phyloP scores from a whole-genome alignment of 2,797 vertebrate species.

The Notoglanidium macrostoma region DNA sequence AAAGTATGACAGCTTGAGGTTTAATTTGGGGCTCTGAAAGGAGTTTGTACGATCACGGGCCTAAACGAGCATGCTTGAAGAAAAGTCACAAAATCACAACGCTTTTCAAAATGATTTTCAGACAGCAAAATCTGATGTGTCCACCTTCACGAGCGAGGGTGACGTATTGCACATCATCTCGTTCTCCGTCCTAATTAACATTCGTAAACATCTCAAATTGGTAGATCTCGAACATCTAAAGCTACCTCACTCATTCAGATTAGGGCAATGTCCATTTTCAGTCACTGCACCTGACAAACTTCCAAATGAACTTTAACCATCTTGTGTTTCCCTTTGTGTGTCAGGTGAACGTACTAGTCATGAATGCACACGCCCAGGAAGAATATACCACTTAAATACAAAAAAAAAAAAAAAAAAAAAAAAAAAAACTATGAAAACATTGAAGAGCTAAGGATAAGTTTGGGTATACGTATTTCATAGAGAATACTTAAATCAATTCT shows the following conservation, averaged over 20 bases:
- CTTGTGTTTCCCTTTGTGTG: constrained; percentile 35
- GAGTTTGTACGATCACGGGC: not conserved
- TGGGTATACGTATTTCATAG: constrained; percentile 55
- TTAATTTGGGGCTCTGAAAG: not conserved
- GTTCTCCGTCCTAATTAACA: not conserved
- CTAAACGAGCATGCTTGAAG: constrained; percentile 18
- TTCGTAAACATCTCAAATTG: not conserved
- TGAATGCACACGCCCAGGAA: constrained; percentile 30
- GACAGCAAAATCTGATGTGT: not conserved
- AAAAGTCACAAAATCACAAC: not conserved
- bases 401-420: constrained; percentile 28
- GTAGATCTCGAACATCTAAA: not conserved
- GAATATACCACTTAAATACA: constrained; percentile 48
- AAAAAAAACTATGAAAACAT: constrained; percentile 48
- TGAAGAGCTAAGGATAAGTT: constrained; percentile 54
- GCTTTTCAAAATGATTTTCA: constrained; percentile 1
- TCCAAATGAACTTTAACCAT: constrained; percentile 16
- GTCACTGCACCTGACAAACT: not conserved
- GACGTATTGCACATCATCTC: not conserved
- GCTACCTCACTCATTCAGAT: not conserved
- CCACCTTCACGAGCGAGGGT: not conserved
- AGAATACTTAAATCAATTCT: constrained; percentile 58
- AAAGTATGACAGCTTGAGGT: not conserved
- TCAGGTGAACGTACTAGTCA: constrained; percentile 19
- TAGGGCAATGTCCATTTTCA: not conserved